These are phyloP conservation scores for Bombyx mandarina DNA, from an alignment of 1,140 invertebrate species.

Conservation along the genomic window DNA sequence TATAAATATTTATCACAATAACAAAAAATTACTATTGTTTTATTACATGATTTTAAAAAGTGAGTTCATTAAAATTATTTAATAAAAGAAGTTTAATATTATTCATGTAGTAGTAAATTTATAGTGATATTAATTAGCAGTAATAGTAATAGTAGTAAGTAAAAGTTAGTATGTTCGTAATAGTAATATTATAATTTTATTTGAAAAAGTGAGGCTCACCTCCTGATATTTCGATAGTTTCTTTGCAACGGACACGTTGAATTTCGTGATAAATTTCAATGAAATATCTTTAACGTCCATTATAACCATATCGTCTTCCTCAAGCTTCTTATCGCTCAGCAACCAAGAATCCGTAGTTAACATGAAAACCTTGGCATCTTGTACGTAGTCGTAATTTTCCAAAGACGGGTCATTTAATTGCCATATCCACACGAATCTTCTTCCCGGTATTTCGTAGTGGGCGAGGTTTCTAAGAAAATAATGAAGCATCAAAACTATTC, in stretches of 20 bases:
- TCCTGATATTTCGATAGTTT: constrained; percentile 52
- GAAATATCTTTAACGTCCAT: constrained; percentile 77
- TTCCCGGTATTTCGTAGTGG: constrained; percentile 54
- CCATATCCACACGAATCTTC: constrained; percentile 71
- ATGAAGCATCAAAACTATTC: too few species aligned
- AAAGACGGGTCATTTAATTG: constrained; percentile 75
- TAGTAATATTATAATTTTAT: background rate
- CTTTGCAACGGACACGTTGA: constrained; percentile 44
- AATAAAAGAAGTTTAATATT: too few species aligned
- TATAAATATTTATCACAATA: too few species aligned
- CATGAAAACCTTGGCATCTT: constrained; percentile 75
- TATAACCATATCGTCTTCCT: constrained; percentile 76
- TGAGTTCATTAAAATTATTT: too few species aligned
- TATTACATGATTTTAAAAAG: too few species aligned
- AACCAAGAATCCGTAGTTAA: constrained; percentile 76
- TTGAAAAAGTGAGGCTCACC: constrained; percentile 15
- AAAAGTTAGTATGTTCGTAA: background rate
- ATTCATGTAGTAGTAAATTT: too few species aligned
- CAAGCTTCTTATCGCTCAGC: constrained; percentile 50
- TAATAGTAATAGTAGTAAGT: too few species aligned
- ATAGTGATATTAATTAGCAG: too few species aligned
- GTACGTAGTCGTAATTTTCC: constrained; percentile 75
- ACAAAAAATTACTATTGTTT: too few species aligned
- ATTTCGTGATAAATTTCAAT: constrained; percentile 72
- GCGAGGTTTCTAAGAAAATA: constrained; percentile 40